phyloP scores from a whole-genome alignment of 2,888 invertebrate species.

The Imbricaverruca yamaguchii region DNA sequence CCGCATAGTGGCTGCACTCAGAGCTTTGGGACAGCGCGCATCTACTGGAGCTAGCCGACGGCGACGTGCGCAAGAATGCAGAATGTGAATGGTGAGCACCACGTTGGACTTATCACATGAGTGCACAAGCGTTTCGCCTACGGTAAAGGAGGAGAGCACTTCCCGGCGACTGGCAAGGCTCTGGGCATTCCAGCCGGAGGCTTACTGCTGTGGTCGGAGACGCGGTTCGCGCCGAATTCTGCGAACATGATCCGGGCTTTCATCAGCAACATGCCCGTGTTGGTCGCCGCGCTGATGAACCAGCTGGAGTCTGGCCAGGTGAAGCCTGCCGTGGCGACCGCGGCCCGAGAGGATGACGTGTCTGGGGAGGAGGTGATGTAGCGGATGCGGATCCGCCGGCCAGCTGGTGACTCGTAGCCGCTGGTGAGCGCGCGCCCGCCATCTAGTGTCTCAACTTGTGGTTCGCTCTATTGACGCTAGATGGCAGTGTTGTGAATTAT shows the following conservation, averaged over 20 bases:
- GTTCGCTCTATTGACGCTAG: no score
- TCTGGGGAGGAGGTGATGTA: no score
- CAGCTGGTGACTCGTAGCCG: no score
- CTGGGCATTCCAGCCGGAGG: neutral
- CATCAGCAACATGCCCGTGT: neutral
- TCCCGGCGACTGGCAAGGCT: neutral
- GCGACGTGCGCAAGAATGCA: neutral
- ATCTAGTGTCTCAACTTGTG: no score
- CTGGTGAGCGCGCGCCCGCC: no score
- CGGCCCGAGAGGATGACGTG: no score
- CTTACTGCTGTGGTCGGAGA: neutral
- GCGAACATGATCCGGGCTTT: neutral
- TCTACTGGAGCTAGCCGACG: neutral
- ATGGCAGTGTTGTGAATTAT: no score
- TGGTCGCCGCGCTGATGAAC: neutral
- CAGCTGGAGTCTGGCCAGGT: neutral
- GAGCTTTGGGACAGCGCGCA: neutral
- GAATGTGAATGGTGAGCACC: neutral
- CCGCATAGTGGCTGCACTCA: neutral
- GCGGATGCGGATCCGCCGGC: no score
- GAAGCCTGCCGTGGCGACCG: neutral
- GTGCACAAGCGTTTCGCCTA: neutral
- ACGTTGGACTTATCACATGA: neutral
- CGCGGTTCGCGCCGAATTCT: neutral
- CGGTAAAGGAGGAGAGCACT: neutral